These are phyloP conservation scores for Phalloptychus januarius DNA, from an alignment of 2,797 vertebrate genomes.

Conservation along the genomic window DNA sequence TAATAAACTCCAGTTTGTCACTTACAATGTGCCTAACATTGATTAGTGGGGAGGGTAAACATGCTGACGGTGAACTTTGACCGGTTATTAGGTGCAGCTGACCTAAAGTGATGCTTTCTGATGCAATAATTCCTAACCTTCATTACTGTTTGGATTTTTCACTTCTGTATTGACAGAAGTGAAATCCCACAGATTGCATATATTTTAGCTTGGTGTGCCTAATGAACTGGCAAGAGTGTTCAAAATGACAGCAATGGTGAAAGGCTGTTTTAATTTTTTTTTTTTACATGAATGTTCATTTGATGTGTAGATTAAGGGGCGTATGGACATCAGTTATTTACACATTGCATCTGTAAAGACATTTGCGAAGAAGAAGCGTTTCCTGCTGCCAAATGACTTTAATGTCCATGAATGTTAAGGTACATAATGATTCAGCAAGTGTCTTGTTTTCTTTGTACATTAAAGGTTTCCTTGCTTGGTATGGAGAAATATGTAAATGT, in stretches of 20 bases:
- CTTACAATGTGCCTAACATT: constrained; percentile 62
- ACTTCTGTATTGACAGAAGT: neutral
- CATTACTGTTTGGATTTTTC: neutral
- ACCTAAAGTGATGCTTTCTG: constrained; percentile 4
- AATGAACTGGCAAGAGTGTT: constrained; percentile 27
- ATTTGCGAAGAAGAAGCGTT: constrained; percentile 27
- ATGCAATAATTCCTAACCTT: constrained; percentile 6
- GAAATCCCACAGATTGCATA: neutral
- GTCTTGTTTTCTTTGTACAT: constrained; percentile 52
- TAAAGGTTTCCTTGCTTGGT: constrained; percentile 30
- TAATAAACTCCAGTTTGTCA: constrained; percentile 36
- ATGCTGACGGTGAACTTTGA: neutral
- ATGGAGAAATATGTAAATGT: constrained; percentile 64
- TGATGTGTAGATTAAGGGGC: constrained; percentile 26
- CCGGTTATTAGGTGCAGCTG: constrained; percentile 28
- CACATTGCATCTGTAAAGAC: constrained; percentile 36
- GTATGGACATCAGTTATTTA: constrained; percentile 29
- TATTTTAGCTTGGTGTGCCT: constrained; percentile 18
- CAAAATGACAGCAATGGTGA: constrained; percentile 17
- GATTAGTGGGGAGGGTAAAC: constrained; percentile 22
- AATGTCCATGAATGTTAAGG: constrained; percentile 54
- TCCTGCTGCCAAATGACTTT: constrained; percentile 24
- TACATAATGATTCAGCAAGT: constrained; percentile 25
- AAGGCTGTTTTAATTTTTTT: constrained; percentile 24
- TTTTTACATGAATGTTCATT: constrained; percentile 51